Base-by-base conservation (phyloP, 2,888 invertebrate genomes). In the Agrilus cyanescens region DNA sequence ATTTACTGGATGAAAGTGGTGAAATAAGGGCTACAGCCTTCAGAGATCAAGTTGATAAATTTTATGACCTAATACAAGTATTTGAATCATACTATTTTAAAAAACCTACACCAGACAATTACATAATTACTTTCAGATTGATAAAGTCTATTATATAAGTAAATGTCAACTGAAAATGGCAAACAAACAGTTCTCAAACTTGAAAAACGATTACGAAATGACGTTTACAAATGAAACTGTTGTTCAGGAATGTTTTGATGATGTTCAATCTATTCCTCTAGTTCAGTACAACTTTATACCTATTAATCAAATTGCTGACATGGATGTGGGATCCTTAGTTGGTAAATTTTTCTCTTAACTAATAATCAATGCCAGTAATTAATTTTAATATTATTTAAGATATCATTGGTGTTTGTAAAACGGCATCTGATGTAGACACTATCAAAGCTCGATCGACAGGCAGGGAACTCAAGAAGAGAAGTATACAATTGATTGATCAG, bases 131-230 rank as follows among this genome's bases (percentile, higher is more conserved):
- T 39, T 15, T 38, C 36, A 41, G 12, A 72, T 78, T 1, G 83
- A 85, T 54, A 82, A 84, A 65, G 79, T 95, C 1, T 98, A 93
- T 63, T 91, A 79, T 61, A 80, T 98, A 47, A 84, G 85, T 36
- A 82, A 82, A 47, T 88, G 86, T 49, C 71, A 73, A 36, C 66
- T 97, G n/a, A 96, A 96, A 63, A 78, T 87, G 2, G 96, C 97
- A 0, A 96, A 98, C 66, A 95, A 93, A 60, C 83, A 87, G 59
- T 98, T 75, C 64, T 75, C 77, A 29, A 75, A 71, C 31, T 65
- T 94, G 5, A 86, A 87, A 51, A 93, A 96, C 61, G 96, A 97
- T 61, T 98, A 96, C 58, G 98, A 99, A 65, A 85, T 99, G 82
- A 84, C 89, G 1, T 80, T 96, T 57, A 79, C 72, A 10, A 66